Evolutionary conservation across 2,113 vertebrate genomes (phyloP), one percentile per base, ranked within the genome.

Genomic region (Junco hyemalis): DNA sequence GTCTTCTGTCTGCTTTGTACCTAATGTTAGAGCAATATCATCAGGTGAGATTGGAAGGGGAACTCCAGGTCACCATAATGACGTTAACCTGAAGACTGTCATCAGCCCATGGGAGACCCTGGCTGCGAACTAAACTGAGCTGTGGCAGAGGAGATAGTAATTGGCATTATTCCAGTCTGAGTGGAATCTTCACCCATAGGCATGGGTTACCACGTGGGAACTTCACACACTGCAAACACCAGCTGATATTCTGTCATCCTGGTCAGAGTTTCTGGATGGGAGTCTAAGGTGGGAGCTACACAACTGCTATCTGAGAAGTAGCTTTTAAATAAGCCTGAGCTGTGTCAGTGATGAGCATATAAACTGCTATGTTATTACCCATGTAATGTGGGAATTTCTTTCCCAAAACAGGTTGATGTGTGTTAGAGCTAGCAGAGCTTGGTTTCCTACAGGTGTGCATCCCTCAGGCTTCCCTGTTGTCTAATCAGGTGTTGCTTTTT

Each of bases 61-160:
- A 83, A 8, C 31, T 65, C 57, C 45, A 78, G 38, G 45, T 77
- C 50, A 31, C 22, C 4, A 0, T 56, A 60, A 51, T 0, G 0
- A 25, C 5, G 2, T 28, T 48, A 45, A 83, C 25, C 29, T 60
- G 35, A 35, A 47, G 59, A 50, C 8, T 29, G 25, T 44, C 50
- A 38, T 65, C 54, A 63, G 29, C 5, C 28, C 42, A 9, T 8
- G 21, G 33, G 51, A 42, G 53, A 74, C 18, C 20, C 33, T 64
- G 50, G 54, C 23, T 68, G n/a, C 48, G 87, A 33, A 68, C n/a
- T 38, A 57, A 90, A 38, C 6, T 5, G 15, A 77, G 3, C 54
- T 53, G 33, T 15, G 25, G 38, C 66, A 93, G 22, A 61, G 28
- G 17, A 13, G 24, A 23, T 50, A 23, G 12, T 12, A 26, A 36